Evolutionary conservation across 1,140 invertebrate genomes (phyloP), one percentile per base, ranked within the genome.

Genomic region (Tetragonula clypearis): DNA sequence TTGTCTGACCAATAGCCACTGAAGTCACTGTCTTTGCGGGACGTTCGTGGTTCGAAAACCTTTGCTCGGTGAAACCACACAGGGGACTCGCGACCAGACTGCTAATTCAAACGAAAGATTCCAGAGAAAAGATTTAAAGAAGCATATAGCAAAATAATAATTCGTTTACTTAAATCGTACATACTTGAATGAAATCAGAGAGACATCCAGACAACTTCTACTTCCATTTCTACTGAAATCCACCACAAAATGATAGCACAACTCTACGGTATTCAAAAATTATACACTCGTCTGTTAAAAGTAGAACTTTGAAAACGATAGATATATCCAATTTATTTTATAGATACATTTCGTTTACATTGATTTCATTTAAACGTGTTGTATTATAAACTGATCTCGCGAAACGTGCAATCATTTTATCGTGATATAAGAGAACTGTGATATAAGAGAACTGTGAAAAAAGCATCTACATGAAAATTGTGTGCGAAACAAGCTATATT

Each of bases 11-110:
- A 66, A 60, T 68, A 66, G 77, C 79, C 53, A 84, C 68, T 78
- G 68, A 79, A 86, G 77, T 84, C 72, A 73, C 89, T 88, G 80
- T 84, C 86, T 86, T 85, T 55, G 86, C 56, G 76, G 71, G 72
- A 53, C 78, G 80, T 66, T 72, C 66, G 86, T 26, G 86, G 86
- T 65, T 72, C 49, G 35, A 75, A 55, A 84, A n/a, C 21, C 60
- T 77, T 81, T 79, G 73, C 66, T 66, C 87, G 73, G 30, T 60
- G 73, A 87, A 85, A 81, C 65, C 72, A 60, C 55, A 62, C 55
- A 62, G 19, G 53, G 30, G n/a, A 77, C 62, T 35, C 15, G 56
- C 23, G 19, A 56, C 58, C 9, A n/a, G 19, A 62, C 41, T 60
- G 4, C 17, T 30, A 35, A 72, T 53, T 17, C 14, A 26, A 14